Conservation (phyloP, 2,797 vertebrate genomes). For the Cetoscarus ocellatus region DNA sequence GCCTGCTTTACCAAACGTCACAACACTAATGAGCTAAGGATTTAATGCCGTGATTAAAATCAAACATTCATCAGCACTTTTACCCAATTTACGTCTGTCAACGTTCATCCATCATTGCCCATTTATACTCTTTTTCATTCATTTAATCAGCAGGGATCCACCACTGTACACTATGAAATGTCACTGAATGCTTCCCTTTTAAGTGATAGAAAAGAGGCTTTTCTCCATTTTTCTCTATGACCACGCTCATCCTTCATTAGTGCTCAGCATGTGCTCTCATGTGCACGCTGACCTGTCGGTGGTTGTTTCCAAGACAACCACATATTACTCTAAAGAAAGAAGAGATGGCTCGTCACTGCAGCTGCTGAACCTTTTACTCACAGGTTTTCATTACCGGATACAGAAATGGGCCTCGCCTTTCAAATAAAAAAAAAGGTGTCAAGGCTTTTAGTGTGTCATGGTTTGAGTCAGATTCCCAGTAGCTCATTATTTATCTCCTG, state of each 20-base stretch:
- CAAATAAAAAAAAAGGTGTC: slow-evolving; percentile 1
- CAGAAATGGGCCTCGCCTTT: slow-evolving; percentile 5
- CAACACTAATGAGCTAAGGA: slow-evolving; percentile 45
- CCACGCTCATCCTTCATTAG: slow-evolving; percentile 52
- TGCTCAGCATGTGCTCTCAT: slow-evolving; percentile 44
- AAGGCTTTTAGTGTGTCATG: slow-evolving; percentile 2
- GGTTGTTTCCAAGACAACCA: slow-evolving; percentile 87
- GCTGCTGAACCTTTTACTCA: slow-evolving; percentile 42
- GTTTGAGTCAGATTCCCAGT: slow-evolving; percentile 3
- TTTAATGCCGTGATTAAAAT: slow-evolving; percentile 58
- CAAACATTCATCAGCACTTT: slow-evolving; percentile 43
- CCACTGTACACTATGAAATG: not conserved
- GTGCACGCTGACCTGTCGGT: slow-evolving; percentile 73
- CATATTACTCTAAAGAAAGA: slow-evolving; percentile 66
- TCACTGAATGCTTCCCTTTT: slow-evolving; percentile 3
- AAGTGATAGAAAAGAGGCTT: slow-evolving; percentile 19
- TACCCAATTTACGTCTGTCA: slow-evolving; percentile 45
- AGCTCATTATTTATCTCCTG: slow-evolving; percentile 19
- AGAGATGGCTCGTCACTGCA: slow-evolving; percentile 55
- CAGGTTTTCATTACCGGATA: not conserved
- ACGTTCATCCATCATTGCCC: slow-evolving; percentile 23
- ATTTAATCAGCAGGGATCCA: slow-evolving; percentile 24
- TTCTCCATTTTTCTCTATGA: slow-evolving; percentile 51
- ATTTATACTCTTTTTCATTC: slow-evolving; percentile 2
- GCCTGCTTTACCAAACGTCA: slow-evolving; percentile 32